Conservation (phyloP, 2,888 invertebrate genomes). For the Erebia palarica region DNA sequence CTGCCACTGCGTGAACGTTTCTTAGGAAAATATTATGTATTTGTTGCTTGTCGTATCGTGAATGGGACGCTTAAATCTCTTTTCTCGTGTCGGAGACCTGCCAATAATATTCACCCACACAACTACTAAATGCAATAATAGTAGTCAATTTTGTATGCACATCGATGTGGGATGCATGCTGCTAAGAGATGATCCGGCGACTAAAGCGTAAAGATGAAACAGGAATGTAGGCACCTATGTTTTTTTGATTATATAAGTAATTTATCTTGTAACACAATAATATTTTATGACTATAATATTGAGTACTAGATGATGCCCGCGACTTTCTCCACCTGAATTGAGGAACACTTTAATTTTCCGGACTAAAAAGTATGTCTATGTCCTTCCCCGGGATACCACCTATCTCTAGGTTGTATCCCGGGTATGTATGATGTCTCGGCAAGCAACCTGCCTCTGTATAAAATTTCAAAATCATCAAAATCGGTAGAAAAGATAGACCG, state of each 20-base stretch:
- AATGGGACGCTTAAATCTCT: slow-evolving; percentile 57
- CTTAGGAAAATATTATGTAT: slow-evolving; percentile 15
- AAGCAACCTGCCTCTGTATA: no score
- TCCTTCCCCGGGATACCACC: no score
- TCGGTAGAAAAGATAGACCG: no score
- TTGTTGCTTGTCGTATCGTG: slow-evolving; percentile 52
- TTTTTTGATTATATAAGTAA: not conserved
- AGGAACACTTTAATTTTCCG: no score
- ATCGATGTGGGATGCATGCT: slow-evolving; percentile 49
- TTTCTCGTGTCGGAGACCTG: slow-evolving; percentile 69
- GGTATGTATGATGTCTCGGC: no score
- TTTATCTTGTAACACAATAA: not conserved
- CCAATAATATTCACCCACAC: slow-evolving; percentile 80
- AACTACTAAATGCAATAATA: slow-evolving; percentile 66
- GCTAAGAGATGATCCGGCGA: slow-evolving; percentile 56
- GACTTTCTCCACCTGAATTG: no score
- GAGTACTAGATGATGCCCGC: no score
- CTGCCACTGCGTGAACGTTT: slow-evolving; percentile 11
- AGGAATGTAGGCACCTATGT: slow-evolving; percentile 31
- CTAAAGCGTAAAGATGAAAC: slow-evolving; percentile 46
- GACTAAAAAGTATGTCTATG: no score
- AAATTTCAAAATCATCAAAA: no score
- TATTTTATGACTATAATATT: not conserved
- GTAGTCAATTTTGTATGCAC: slow-evolving; percentile 71
- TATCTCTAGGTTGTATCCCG: no score